Evolutionary conservation across 1,140 invertebrate species (phyloP).

Genomic region (Mizuhopecten yessoensis): DNA sequence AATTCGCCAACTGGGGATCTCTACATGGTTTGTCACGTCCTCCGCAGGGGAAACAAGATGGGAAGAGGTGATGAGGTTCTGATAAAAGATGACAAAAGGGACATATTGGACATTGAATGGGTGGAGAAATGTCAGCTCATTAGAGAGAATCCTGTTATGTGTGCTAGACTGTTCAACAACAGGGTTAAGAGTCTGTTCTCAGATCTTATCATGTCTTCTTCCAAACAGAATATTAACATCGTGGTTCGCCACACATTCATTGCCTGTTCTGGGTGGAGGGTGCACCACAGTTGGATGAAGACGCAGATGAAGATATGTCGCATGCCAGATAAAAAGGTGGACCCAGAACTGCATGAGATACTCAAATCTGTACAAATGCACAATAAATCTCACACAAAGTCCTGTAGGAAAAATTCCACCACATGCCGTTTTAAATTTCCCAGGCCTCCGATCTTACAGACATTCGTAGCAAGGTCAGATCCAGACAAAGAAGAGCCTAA

Average conservation of each 20-base stretch:
- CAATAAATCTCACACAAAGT: too few relatives aligned
- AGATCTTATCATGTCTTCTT: constrained; percentile 44
- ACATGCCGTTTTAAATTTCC: too few relatives aligned
- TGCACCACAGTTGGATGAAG: constrained; percentile 38
- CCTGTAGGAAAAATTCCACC: too few relatives aligned
- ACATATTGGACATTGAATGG: constrained; percentile 34
- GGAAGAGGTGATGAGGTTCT: constrained; percentile 45
- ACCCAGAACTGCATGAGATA: too few relatives aligned
- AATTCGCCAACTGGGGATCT: constrained; percentile 49
- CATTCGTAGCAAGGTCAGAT: too few relatives aligned
- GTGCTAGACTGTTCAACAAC: constrained; percentile 51
- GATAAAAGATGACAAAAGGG: constrained; percentile 44
- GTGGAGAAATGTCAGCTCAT: constrained; percentile 43
- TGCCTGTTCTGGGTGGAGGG: constrained; percentile 51
- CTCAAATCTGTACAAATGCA: too few relatives aligned
- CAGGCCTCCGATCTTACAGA: too few relatives aligned
- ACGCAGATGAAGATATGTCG: background rate
- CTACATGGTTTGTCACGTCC: constrained; percentile 54
- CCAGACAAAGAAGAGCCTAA: too few relatives aligned
- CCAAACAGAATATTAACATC: constrained; percentile 24
- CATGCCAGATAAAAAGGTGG: too few relatives aligned
- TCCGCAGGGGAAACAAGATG: constrained; percentile 54
- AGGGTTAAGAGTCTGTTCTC: constrained; percentile 8
- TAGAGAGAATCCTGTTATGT: constrained; percentile 45
- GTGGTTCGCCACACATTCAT: constrained; percentile 52